Percentiles rank a stretch among this genome's conserved stretches.
These are phyloP conservation scores for Uloborus plumipes DNA, from an alignment of 2,888 invertebrate genomes.

Conservation along the genomic window DNA sequence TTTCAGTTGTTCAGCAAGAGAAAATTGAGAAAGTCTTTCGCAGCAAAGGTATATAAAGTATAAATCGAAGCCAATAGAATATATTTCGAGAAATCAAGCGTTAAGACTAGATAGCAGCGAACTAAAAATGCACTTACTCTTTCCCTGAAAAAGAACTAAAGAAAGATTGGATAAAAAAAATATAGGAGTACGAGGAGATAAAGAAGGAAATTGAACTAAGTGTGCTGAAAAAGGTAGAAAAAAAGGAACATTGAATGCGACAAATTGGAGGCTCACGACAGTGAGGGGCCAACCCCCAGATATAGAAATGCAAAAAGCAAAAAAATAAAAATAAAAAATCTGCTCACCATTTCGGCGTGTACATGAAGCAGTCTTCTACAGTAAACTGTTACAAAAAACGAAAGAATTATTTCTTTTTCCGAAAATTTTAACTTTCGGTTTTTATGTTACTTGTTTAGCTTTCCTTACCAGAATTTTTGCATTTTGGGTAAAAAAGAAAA, in stretches of 20 bases:
- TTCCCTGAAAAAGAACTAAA: background rate
- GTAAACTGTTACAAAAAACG: too few relatives aligned
- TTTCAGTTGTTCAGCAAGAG: too few relatives aligned
- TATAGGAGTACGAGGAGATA: slow-evolving; percentile 6
- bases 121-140: slow-evolving; percentile 29
- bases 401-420: too few relatives aligned
- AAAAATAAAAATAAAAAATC: too few relatives aligned
- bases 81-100: slow-evolving; percentile 38
- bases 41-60: slow-evolving; percentile 6
- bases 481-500: too few relatives aligned
- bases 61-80: slow-evolving; percentile 28
- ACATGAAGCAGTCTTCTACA: too few relatives aligned
- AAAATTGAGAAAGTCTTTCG: too few relatives aligned
- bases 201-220: slow-evolving; percentile 18
- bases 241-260: slow-evolving; percentile 19
- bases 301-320: too few relatives aligned
- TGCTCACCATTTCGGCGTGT: too few relatives aligned
- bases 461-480: too few relatives aligned
- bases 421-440: too few relatives aligned
- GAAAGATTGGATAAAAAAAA: slow-evolving; percentile 13
- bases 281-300: slow-evolving; percentile 12
- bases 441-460: too few relatives aligned
- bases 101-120: slow-evolving; percentile 40
- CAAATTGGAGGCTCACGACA: slow-evolving; percentile 37
- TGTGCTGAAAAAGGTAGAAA: background rate